These are phyloP conservation scores for Porites australiensis DNA, from an alignment of 64 coral and sea anemone genomes.

Conservation along the genomic window DNA sequence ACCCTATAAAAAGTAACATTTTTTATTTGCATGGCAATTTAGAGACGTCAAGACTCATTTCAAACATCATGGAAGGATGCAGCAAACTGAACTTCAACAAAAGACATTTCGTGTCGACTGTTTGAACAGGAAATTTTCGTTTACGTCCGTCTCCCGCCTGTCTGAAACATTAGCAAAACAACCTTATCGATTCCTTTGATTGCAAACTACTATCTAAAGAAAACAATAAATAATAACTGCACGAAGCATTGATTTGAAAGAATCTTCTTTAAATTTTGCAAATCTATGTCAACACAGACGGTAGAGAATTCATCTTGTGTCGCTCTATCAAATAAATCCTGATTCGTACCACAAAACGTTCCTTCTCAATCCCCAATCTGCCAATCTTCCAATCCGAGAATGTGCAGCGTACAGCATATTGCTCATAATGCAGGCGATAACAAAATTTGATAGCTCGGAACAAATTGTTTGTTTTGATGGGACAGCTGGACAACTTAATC, in stretches of 20 bases:
- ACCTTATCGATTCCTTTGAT: neutral
- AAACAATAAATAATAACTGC: neutral
- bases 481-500: no score
- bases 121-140: constrained; percentile 22
- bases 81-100: neutral
- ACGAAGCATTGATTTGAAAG: no score
- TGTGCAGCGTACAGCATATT: neutral
- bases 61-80: neutral
- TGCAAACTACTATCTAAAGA: neutral
- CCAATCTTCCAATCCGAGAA: no score
- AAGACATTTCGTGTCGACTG: neutral
- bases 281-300: no score
- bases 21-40: no score
- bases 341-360: no score
- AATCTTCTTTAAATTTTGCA: no score
- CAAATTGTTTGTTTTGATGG: neutral
- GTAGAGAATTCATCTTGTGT: no score
- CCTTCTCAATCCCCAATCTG: no score
- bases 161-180: constrained; percentile 8
- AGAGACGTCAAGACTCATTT: no score
- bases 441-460: neutral
- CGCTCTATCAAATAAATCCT: no score
- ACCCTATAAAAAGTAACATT: neutral
- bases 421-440: neutral
- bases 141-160: neutral